Evolutionary conservation across 1,140 invertebrate genomes (phyloP), one percentile per base, ranked within the genome.

Genomic region (Saccostrea cuccullata): DNA sequence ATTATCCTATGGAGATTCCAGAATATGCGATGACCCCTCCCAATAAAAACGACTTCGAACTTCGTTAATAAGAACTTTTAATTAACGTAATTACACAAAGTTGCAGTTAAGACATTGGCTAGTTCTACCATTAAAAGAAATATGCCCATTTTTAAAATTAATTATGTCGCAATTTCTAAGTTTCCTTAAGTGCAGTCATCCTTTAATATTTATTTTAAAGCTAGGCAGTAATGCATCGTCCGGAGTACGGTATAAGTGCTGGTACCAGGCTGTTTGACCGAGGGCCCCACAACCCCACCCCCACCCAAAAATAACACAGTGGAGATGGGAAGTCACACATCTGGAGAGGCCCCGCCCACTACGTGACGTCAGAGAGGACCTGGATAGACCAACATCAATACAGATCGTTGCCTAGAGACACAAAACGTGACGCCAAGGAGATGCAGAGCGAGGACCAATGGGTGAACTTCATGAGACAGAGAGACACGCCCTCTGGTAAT

Each of bases 401-500:
- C 86, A 87, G 89, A 83, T 90, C 89, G 9, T 55, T 93, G n/a
- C 91, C 93, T 40, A 40, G 90, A 3, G 91, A 87, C 64, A 89
- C 91, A 8, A 89, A 87, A 70, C 83, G 92, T 87, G 93, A 93
- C 84, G 92, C 92, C 17, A 93, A 92, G 26, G 90, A 93, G 77
- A 90, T 94, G 64, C 92, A 93, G 77, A 91, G 90, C 17, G 93
- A 93, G 77, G 93, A 94, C 67, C 86, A 93, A 20, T 94, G 91
- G 91, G 92, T 93, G 6, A 36, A 88, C 15, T 94, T 93, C 67
- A 91, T 91, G 89, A 86, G 92, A 40, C 89, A 60, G 58, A 60
- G 58, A 13, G 58, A 60, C 58, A 60, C 58, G 58, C 58, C 58
- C 12, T 60, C 58, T 60, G 58, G 58, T 60, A 60, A 60, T 17